Evolutionary conservation across 2,888 invertebrate species (phyloP).

Genomic region (Falcaria lacertinaria): DNA sequence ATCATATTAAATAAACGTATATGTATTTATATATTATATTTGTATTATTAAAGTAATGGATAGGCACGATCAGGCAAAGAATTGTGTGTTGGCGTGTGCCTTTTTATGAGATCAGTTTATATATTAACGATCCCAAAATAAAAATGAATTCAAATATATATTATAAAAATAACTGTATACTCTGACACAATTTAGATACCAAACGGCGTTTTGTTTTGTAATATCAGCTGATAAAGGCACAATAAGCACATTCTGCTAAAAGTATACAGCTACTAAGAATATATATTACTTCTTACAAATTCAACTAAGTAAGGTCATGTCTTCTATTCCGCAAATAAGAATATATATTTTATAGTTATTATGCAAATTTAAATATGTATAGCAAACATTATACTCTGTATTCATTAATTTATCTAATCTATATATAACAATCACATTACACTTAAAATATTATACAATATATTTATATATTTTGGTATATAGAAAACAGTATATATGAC

Average conservation of each 20-base stretch:
- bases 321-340: not conserved
- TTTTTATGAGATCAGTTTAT: constrained; percentile 68
- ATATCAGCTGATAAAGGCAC: constrained; percentile 45
- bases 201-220: constrained; percentile 26
- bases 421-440: not conserved
- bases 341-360: not conserved
- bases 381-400: not conserved
- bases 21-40: not conserved
- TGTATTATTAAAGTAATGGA: constrained; percentile 34
- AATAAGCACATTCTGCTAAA: constrained; percentile 14
- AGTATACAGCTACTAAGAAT: not conserved
- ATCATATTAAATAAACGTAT: not conserved
- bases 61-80: constrained; percentile 71
- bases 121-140: constrained; percentile 16
- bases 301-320: not conserved
- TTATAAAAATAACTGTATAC: constrained; percentile 12
- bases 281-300: not conserved
- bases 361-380: no score
- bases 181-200: constrained; percentile 19
- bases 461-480: not conserved
- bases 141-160: constrained; percentile 13
- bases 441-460: not conserved
- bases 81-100: constrained; percentile 50
- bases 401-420: not conserved
- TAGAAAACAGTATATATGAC: not conserved